Evolutionary conservation across 2,888 invertebrate species (phyloP).

Genomic region (Heteromyza rotundicornis): DNA sequence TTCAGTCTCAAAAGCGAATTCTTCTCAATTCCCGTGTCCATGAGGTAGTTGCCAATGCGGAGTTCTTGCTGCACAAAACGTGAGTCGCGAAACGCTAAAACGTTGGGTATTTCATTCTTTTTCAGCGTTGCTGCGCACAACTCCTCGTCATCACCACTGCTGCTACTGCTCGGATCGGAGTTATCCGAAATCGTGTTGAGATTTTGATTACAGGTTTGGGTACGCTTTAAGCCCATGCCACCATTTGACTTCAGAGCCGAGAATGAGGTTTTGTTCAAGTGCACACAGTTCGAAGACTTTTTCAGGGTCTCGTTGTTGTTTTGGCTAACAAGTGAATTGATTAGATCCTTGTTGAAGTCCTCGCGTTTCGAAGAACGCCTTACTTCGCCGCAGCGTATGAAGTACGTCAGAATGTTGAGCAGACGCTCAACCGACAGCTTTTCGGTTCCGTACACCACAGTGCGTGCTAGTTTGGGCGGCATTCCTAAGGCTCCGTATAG

Average conservation of each 20-base stretch:
- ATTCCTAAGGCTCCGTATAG: slow-evolving; percentile 84
- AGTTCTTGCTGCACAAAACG: slow-evolving; percentile 61
- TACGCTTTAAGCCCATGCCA: slow-evolving; percentile 45
- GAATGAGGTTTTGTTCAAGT: background rate
- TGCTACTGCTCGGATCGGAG: slow-evolving; percentile 19
- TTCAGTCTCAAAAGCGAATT: slow-evolving; percentile 43
- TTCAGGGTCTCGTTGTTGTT: slow-evolving; percentile 39
- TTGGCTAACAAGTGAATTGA: slow-evolving; percentile 46
- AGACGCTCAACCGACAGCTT: slow-evolving; percentile 74
- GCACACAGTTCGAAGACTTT: slow-evolving; percentile 35
- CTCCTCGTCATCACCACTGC: slow-evolving; percentile 23
- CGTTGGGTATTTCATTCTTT: slow-evolving; percentile 61
- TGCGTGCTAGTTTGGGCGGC: slow-evolving; percentile 78
- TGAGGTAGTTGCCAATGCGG: slow-evolving; percentile 59
- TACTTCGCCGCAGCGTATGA: slow-evolving; percentile 81
- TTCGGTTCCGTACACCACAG: slow-evolving; percentile 76
- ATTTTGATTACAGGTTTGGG: slow-evolving; percentile 56
- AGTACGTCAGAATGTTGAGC: slow-evolving; percentile 82
- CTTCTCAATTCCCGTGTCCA: slow-evolving; percentile 62
- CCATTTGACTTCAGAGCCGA: slow-evolving; percentile 2
- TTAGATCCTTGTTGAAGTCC: slow-evolving; percentile 55
- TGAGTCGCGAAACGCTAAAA: slow-evolving; percentile 59
- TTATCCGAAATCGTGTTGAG: slow-evolving; percentile 45
- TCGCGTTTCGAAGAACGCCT: slow-evolving; percentile 64
- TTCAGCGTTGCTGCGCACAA: slow-evolving; percentile 38